Conservation (phyloP, 2,888 invertebrate genomes). For the Pilophorus perplexus region DNA sequence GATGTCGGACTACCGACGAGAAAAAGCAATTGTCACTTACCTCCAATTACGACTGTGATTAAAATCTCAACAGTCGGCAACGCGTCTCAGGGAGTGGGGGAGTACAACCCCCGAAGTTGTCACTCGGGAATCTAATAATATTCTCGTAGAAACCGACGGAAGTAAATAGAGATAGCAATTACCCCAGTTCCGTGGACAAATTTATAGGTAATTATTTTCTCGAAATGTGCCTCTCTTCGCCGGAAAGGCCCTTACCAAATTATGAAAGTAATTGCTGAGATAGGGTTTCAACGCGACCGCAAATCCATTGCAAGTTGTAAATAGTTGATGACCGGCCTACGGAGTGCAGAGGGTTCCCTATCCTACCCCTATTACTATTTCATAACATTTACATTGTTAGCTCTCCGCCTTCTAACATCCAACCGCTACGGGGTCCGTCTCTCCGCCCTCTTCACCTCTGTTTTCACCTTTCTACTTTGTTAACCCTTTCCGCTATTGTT, state of each 20-base stretch:
- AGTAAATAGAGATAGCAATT: conserved; percentile 41
- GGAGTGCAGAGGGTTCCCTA: conserved; percentile 26
- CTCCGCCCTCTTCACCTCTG: conserved; percentile 28
- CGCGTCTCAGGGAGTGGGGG: not conserved
- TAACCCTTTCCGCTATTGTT: conserved; percentile 39
- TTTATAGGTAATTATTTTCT: conserved; percentile 45
- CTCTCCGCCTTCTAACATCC: conserved; percentile 20
- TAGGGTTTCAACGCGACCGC: conserved; percentile 42
- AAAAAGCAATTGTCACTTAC: conserved; percentile 42
- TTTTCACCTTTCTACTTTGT: conserved; percentile 39
- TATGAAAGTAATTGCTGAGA: conserved; percentile 43
- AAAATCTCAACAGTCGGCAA: conserved; percentile 22
- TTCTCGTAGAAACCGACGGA: conserved; percentile 9
- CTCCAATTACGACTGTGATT: conserved; percentile 40
- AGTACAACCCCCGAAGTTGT: conserved; percentile 3
- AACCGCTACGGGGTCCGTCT: conserved; percentile 5
- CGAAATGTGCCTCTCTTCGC: conserved; percentile 24
- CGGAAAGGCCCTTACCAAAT: conserved; percentile 38
- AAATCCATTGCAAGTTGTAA: conserved; percentile 41
- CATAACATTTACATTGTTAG: conserved; percentile 42
- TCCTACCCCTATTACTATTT: conserved; percentile 36
- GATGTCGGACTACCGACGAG: conserved; percentile 12
- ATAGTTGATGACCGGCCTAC: conserved; percentile 40
- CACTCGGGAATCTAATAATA: conserved; percentile 38
- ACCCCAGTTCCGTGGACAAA: conserved; percentile 37